phyloP scores from a whole-genome alignment of 2,797 vertebrate species.

The Oophaga sylvatica region DNA sequence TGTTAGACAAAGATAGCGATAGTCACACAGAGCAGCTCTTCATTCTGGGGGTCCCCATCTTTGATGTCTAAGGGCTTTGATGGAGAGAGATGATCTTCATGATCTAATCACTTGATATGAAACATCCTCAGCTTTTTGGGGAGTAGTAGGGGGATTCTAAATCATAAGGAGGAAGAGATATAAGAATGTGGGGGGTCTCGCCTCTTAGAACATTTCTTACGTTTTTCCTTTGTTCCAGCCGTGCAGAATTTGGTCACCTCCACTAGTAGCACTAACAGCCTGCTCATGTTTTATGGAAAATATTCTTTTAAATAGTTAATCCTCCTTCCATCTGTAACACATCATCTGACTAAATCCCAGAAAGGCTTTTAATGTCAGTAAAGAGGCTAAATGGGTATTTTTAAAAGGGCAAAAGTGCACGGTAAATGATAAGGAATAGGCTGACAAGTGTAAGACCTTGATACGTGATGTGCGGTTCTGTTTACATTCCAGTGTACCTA shows the following conservation, averaged over 20 bases:
- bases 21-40: no score
- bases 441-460: background rate
- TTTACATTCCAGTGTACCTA: background rate
- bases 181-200: background rate
- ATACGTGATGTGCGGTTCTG: background rate
- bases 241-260: background rate
- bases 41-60: no score
- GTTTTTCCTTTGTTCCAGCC: background rate
- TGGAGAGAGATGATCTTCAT: no score
- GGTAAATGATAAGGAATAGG: background rate
- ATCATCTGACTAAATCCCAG: conserved; percentile 22
- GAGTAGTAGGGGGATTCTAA: background rate
- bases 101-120: no score
- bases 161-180: background rate
- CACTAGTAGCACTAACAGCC: conserved; percentile 11
- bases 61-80: no score
- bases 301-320: conserved; percentile 31
- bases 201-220: background rate
- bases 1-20: no score
- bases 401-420: conserved; percentile 35
- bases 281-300: conserved; percentile 2
- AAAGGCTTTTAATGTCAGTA: conserved; percentile 21
- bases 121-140: no score
- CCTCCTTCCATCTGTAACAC: conserved; percentile 27
- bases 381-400: conserved; percentile 36